These are phyloP conservation scores for Echiichthys vipera DNA, from an alignment of 2,797 vertebrate genomes.

Conservation along the genomic window DNA sequence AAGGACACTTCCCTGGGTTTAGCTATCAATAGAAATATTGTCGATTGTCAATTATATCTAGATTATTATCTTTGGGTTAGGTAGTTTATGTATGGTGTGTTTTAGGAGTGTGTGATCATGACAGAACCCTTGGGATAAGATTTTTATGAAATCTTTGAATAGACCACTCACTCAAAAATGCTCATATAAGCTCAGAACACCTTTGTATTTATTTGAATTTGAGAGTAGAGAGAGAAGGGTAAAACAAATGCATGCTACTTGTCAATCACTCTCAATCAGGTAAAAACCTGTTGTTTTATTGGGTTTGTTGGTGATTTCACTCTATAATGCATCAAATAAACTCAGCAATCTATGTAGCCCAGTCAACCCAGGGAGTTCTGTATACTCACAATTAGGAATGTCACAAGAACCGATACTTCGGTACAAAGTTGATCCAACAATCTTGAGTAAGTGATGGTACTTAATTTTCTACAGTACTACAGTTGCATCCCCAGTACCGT, in stretches of 20 bases:
- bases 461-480: no score
- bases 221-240: background rate
- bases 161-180: background rate
- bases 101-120: background rate
- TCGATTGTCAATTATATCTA: background rate
- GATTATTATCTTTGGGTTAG: background rate
- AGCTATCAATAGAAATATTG: background rate
- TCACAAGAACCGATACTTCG: no score
- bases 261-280: no score
- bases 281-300: background rate
- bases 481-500: no score
- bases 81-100: background rate
- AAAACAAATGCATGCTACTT: background rate
- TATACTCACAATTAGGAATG: no score
- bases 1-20: slow-evolving; percentile 11
- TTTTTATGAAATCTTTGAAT: background rate
- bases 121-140: background rate
- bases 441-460: no score
- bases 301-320: background rate
- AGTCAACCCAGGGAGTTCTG: slow-evolving; percentile 6
- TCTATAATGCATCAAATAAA: background rate
- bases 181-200: background rate
- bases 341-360: background rate
- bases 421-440: no score
- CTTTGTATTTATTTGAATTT: background rate